Evolutionary conservation across 2,797 vertebrate species (phyloP).

Genomic region (Luscinia luscinia): DNA sequence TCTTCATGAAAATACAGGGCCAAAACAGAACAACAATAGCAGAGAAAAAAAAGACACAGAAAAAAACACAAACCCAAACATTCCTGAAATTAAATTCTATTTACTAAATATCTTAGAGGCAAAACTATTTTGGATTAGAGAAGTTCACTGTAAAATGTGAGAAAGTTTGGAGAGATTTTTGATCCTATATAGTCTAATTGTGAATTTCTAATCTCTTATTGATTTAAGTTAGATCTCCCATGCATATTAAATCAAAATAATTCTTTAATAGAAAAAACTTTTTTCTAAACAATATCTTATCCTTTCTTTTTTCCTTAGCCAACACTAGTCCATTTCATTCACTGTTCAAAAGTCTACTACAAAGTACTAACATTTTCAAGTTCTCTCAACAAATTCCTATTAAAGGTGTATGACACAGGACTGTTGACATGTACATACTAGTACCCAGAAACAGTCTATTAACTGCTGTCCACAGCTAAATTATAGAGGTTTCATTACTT

Average conservation of each 20-base stretch:
- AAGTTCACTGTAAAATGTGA: background rate
- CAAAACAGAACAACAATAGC: background rate
- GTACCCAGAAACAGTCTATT: conserved; percentile 45
- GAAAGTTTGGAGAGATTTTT: background rate
- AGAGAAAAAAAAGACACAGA: background rate
- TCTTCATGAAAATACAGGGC: background rate
- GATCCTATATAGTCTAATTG: background rate
- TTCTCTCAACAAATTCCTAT: background rate
- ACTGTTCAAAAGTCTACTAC: background rate
- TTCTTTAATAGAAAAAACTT: background rate
- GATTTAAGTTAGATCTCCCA: background rate
- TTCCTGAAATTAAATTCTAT: background rate
- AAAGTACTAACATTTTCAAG: background rate
- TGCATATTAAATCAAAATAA: background rate
- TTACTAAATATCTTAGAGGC: background rate
- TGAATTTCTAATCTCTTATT: background rate
- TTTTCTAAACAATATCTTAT: background rate
- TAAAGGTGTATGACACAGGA: conserved; percentile 34
- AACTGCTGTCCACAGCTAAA: conserved; percentile 59
- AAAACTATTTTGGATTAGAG: background rate
- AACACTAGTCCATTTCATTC: background rate
- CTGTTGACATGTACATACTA: conserved; percentile 44
- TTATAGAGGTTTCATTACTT: conserved; percentile 66
- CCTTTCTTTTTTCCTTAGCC: background rate
- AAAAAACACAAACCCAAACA: background rate